A percentile compares a stretch with the other conserved stretches of the same genome.
phyloP scores from a whole-genome alignment of 1,140 invertebrate genomes.

The Drosophila hydei region DNA sequence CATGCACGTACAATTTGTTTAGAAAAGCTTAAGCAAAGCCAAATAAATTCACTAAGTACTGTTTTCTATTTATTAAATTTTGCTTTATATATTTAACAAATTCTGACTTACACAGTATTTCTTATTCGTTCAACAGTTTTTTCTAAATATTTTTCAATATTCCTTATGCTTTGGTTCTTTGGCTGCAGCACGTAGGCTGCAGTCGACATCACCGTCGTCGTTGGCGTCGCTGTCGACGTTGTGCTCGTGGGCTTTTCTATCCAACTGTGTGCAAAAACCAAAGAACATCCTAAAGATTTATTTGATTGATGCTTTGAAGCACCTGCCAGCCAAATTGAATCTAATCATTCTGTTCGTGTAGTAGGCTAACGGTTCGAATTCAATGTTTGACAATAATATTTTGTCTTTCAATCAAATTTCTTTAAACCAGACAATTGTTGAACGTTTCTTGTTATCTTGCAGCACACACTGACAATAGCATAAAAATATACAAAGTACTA shows the following conservation, averaged over 20 bases:
- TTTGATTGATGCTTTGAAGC: constrained; percentile 23
- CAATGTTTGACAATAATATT: constrained; percentile 16
- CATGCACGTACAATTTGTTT: too few species aligned
- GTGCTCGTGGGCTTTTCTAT: constrained; percentile 7
- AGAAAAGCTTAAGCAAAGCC: too few species aligned
- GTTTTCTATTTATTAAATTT: too few species aligned
- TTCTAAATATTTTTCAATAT: neutral
- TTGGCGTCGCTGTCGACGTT: constrained; percentile 2
- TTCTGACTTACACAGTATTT: neutral
- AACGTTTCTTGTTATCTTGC: constrained; percentile 33
- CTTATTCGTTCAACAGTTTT: neutral
- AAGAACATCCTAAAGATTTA: constrained; percentile 1
- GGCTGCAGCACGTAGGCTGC: constrained; percentile 31
- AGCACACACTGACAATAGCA: constrained; percentile 12
- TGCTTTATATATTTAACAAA: neutral
- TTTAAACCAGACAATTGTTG: constrained; percentile 22
- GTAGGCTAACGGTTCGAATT: constrained; percentile 21
- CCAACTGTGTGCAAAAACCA: neutral
- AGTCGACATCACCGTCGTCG: neutral
- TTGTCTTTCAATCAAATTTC: constrained; percentile 11
- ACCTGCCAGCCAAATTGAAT: constrained; percentile 11
- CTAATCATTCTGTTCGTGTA: constrained; percentile 1
- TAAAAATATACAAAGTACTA: neutral
- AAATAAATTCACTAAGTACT: too few species aligned
- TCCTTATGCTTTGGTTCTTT: constrained; percentile 21